Base-by-base conservation (phyloP, 2,797 vertebrate genomes). In the Enteromius viviparus region DNA sequence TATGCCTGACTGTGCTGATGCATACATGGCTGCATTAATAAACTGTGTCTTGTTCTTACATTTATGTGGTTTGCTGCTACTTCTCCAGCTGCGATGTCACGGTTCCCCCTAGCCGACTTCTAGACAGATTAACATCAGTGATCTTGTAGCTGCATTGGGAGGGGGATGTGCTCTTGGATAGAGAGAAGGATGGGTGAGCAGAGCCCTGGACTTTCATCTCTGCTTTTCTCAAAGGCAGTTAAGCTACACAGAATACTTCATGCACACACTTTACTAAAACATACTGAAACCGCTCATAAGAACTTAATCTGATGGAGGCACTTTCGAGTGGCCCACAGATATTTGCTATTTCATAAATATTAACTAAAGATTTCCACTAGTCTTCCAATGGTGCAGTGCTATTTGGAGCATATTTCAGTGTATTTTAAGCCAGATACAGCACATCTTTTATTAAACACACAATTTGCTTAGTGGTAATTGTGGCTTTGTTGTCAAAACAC, bases 41-140 rank as follows among this genome's bases (percentile, higher is more conserved):
- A 37, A 29, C 49, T 76, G 81, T 55, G 32, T 51, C 34, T 51
- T 81, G 74, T 83, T 70, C 55, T 66, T 78, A 79, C 77, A 82
- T 65, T 81, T 55, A 77, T 70, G 58, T 69, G 71, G 40, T 80
- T 71, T 72, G 42, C 65, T 78, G 78, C 42, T 81, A 71, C 85
- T 78, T 62, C 72, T 75, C 71, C 78, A 82, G 45, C 83, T 80
- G 75, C 78, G 83, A 86, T 86, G 82, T 68, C 74, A 69, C 74
- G 17, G 80, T 77, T 76, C 74, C 82, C 83, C 70, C 82, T 85
- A 80, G 86, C 51, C 37, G 47, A 77, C 76, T 81, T 86, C 86
- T 86, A 76, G 76, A 45, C 70, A 85, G 84, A 87, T 85, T 74
- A 85, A 68, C 84, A 85, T 88, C 84, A 88, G 26, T 65, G 82